These are phyloP conservation scores for Orchesellides sinensis DNA, from an alignment of 2,888 invertebrate genomes.

Conservation along the genomic window DNA sequence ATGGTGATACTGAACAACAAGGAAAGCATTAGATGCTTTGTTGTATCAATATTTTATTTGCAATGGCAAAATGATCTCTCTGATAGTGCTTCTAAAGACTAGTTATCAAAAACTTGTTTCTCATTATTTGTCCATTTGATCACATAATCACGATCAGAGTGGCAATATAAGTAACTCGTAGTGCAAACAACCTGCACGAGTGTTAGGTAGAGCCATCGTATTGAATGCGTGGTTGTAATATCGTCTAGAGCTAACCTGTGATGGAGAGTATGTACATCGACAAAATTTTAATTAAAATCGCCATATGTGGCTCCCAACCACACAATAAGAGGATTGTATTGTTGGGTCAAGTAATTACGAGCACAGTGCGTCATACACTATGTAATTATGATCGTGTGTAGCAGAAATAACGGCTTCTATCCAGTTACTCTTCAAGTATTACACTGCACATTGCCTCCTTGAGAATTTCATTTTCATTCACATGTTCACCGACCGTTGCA, in stretches of 20 bases:
- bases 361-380: slow-evolving; percentile 14
- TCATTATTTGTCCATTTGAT: slow-evolving; percentile 55
- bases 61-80: slow-evolving; percentile 39
- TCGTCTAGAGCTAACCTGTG: neutral
- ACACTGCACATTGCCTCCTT: neutral
- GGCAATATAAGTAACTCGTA: slow-evolving; percentile 8
- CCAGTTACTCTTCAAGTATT: neutral
- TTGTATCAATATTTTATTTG: slow-evolving; percentile 43
- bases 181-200: slow-evolving; percentile 33
- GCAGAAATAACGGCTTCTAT: neutral
- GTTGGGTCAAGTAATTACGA: slow-evolving; percentile 38
- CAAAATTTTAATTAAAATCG: slow-evolving; percentile 58
- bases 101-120: slow-evolving; percentile 9
- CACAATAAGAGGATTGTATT: slow-evolving; percentile 3
- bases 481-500: neutral
- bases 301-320: slow-evolving; percentile 42
- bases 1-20: neutral
- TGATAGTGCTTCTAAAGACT: neutral
- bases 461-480: neutral
- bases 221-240: neutral
- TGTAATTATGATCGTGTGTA: neutral
- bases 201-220: neutral
- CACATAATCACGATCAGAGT: slow-evolving; percentile 40
- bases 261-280: slow-evolving; percentile 23
- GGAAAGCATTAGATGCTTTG: neutral